A percentile compares a stretch with the other conserved stretches of the same genome.
These are phyloP conservation scores for Clarias platycephalus DNA, from an alignment of 2,797 vertebrate genomes.

Conservation along the genomic window DNA sequence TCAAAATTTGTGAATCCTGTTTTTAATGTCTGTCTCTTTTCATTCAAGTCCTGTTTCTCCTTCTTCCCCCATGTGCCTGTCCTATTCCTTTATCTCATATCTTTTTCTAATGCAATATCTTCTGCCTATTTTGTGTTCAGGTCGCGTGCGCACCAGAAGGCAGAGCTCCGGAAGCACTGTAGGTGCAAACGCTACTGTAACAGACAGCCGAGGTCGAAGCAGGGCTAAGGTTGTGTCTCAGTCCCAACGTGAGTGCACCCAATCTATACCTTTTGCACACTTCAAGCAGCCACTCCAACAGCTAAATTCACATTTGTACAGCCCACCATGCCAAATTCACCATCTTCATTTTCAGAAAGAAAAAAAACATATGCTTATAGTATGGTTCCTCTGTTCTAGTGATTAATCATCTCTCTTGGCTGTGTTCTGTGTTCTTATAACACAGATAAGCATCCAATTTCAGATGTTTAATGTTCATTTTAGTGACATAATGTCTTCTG, in stretches of 20 bases:
- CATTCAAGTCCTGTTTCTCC: slow-evolving; percentile 4
- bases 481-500: slow-evolving; percentile 14
- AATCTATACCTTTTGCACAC: not conserved
- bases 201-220: slow-evolving; percentile 91
- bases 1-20: not conserved
- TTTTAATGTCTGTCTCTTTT: slow-evolving; percentile 19
- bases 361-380: slow-evolving; percentile 36
- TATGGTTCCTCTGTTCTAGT: slow-evolving; percentile 52
- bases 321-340: not conserved
- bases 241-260: slow-evolving; percentile 86
- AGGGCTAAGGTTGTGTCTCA: slow-evolving; percentile 96
- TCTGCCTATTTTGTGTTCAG: slow-evolving; percentile 63
- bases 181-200: slow-evolving; percentile 76
- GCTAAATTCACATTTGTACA: slow-evolving; percentile 48
- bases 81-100: not conserved
- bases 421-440: slow-evolving; percentile 53
- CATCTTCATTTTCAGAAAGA: slow-evolving; percentile 34
- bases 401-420: slow-evolving; percentile 48
- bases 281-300: not conserved
- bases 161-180: slow-evolving; percentile 88
- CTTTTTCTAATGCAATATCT: not conserved
- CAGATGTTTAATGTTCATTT: slow-evolving; percentile 42
- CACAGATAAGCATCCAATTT: slow-evolving; percentile 29
- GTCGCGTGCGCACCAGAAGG: slow-evolving; percentile 90
- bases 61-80: not conserved